Conservation (phyloP, 2,888 invertebrate species). For the Cosmorhoe ocellata region DNA sequence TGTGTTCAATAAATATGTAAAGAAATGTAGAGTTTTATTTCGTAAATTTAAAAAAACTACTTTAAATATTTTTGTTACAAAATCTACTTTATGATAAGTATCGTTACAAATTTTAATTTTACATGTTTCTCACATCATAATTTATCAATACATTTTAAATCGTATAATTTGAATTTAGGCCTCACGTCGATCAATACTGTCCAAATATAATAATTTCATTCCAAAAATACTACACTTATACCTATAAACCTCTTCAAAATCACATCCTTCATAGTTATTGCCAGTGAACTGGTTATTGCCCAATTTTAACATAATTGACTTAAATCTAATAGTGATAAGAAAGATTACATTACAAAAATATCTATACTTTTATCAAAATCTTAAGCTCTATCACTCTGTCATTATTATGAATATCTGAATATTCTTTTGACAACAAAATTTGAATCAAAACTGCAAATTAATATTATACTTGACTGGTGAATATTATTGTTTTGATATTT, state of each 20-base stretch:
- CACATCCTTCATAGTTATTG: slow-evolving; percentile 64
- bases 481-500: too few relatives aligned
- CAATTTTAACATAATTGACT: slow-evolving; percentile 58
- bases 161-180: slow-evolving; percentile 39
- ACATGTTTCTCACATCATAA: slow-evolving; percentile 8
- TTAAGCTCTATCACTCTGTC: slow-evolving; percentile 33
- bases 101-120: slow-evolving; percentile 15
- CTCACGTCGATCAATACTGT: slow-evolving; percentile 36
- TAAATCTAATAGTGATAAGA: slow-evolving; percentile 42
- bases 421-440: background rate
- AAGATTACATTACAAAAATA: slow-evolving; percentile 25
- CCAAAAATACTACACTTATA: slow-evolving; percentile 20
- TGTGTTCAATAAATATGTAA: slow-evolving; percentile 24
- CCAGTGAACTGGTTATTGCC: too few relatives aligned
- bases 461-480: background rate
- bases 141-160: slow-evolving; percentile 7
- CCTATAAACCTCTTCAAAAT: slow-evolving; percentile 40
- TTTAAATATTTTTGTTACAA: too few relatives aligned
- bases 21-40: slow-evolving; percentile 8
- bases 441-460: background rate
- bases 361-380: slow-evolving; percentile 21
- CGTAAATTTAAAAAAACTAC: slow-evolving; percentile 12
- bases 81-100: slow-evolving; percentile 4
- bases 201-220: slow-evolving; percentile 32
- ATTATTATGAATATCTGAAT: slow-evolving; percentile 1